phyloP scores from a whole-genome alignment of 2,888 invertebrate genomes.

The Eurytoma adleriae region DNA sequence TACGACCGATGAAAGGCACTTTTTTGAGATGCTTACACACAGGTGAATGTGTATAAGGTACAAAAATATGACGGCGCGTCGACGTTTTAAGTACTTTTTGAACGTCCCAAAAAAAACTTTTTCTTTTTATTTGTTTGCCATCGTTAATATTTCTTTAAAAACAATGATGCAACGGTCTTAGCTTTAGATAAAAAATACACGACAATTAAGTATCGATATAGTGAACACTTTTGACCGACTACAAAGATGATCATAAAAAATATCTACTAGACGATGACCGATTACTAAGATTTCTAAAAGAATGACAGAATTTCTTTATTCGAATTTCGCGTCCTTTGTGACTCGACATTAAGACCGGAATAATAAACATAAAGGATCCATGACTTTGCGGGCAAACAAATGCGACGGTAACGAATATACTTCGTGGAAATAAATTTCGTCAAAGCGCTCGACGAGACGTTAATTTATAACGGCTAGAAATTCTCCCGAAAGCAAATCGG shows the following conservation, averaged over 20 bases:
- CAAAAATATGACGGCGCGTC: too few relatives aligned
- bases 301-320: not conserved
- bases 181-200: too few relatives aligned
- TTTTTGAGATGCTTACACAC: not conserved
- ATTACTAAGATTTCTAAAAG: not conserved
- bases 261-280: too few relatives aligned
- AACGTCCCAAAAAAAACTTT: too few relatives aligned
- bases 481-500: conserved; percentile 48
- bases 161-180: too few relatives aligned
- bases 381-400: conserved; percentile 53
- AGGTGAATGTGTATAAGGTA: not conserved
- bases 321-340: not conserved
- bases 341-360: conserved; percentile 2
- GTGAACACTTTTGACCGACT: too few relatives aligned
- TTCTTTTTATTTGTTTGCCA: too few relatives aligned
- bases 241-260: too few relatives aligned
- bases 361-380: conserved; percentile 44
- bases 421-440: too few relatives aligned
- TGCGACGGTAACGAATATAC: conserved; percentile 26
- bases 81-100: too few relatives aligned
- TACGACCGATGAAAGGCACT: not conserved
- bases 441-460: conserved; percentile 30
- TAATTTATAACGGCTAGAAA: conserved; percentile 55
- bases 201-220: too few relatives aligned
- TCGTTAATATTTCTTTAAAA: too few relatives aligned